phyloP scores from a whole-genome alignment of 2,113 vertebrate genomes.

The Centrocercus urophasianus region DNA sequence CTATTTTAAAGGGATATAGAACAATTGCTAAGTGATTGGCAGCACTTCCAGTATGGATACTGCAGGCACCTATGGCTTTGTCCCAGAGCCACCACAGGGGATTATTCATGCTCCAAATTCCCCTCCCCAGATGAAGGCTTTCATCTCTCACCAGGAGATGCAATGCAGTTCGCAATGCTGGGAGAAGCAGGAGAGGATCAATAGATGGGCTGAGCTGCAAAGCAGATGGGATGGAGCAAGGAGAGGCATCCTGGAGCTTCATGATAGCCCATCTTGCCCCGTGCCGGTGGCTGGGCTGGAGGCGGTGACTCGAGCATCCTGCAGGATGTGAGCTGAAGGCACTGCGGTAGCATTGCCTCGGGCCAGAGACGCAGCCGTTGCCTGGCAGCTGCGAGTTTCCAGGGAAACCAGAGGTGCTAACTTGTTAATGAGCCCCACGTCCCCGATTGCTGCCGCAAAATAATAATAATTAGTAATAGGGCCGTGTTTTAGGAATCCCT shows the following conservation, averaged over 20 bases:
- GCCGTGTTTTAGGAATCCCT: slow-evolving; percentile 53
- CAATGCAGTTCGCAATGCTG: not conserved
- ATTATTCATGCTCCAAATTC: slow-evolving; percentile 6
- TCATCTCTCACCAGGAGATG: not conserved
- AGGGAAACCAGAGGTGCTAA: slow-evolving; percentile 80
- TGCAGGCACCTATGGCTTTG: slow-evolving; percentile 33
- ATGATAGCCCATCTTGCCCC: not conserved
- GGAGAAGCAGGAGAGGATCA: not conserved
- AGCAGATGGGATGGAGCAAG: not conserved
- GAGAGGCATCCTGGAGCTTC: not conserved
- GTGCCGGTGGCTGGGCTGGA: not conserved
- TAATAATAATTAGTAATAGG: slow-evolving; percentile 72
- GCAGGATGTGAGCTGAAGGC: not conserved
- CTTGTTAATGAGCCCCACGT: slow-evolving; percentile 78
- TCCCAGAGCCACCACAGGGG: not conserved
- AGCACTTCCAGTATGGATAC: not conserved
- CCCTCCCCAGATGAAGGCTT: not conserved
- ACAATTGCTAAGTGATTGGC: slow-evolving; percentile 29
- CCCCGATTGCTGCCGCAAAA: slow-evolving; percentile 72
- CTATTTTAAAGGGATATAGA: slow-evolving; percentile 40
- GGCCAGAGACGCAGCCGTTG: slow-evolving; percentile 67
- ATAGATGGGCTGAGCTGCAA: not conserved
- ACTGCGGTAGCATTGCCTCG: slow-evolving; percentile 30
- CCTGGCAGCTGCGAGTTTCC: slow-evolving; percentile 81
- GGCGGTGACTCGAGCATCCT: not conserved